These are phyloP conservation scores for Marmota flaviventris DNA, from an alignment of 2,113 vertebrate species.

Conservation along the genomic window DNA sequence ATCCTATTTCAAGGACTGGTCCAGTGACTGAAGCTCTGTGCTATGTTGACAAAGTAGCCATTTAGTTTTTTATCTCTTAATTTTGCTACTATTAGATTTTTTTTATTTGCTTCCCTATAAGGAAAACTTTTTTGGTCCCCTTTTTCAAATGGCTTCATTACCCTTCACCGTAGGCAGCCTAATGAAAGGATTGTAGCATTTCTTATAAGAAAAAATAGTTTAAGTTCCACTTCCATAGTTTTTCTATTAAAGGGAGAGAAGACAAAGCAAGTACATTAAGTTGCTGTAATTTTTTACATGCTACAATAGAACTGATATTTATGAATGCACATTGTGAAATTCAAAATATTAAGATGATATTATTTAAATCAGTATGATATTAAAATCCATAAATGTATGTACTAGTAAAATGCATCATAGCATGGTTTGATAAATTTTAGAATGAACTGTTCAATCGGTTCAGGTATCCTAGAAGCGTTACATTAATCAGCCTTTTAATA, in stretches of 20 bases:
- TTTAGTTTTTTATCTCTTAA: neutral
- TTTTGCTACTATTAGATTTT: neutral
- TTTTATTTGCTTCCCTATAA: neutral
- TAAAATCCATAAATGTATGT: neutral
- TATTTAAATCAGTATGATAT: neutral
- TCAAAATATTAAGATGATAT: neutral
- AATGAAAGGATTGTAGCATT: neutral
- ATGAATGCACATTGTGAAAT: neutral
- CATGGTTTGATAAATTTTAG: neutral
- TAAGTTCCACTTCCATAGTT: neutral
- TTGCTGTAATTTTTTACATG: neutral
- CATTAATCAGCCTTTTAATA: neutral
- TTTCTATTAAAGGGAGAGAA: neutral
- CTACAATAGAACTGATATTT: neutral
- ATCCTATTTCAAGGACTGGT: neutral
- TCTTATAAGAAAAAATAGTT: neutral
- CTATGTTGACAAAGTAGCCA: neutral
- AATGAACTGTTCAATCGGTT: neutral
- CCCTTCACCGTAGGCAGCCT: neutral
- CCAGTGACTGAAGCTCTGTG: neutral
- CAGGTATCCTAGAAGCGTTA: neutral
- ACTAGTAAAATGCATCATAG: neutral
- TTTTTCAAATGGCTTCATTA: neutral
- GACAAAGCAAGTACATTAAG: neutral
- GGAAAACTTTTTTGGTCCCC: neutral